These are phyloP conservation scores for Campylomormyrus numenius DNA, from an alignment of 2,113 vertebrate species.

Conservation along the genomic window DNA sequence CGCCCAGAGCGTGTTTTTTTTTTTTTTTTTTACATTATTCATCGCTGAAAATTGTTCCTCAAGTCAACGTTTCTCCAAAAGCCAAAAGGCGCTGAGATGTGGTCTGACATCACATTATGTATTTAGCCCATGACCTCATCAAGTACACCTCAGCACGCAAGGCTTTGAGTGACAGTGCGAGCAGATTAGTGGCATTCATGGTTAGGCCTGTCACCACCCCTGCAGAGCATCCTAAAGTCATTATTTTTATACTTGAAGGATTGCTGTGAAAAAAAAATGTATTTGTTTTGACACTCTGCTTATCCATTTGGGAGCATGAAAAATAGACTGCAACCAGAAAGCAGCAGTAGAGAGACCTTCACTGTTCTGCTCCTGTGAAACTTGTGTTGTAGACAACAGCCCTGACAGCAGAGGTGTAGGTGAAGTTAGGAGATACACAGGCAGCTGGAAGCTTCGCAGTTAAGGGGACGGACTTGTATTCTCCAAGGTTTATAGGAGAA, in stretches of 20 bases:
- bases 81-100: not conserved
- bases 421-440: not conserved
- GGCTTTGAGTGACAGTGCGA: not conserved
- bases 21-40: not conserved
- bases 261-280: not conserved
- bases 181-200: not conserved
- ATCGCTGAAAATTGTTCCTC: not conserved
- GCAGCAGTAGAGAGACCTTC: not conserved
- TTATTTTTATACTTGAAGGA: not conserved
- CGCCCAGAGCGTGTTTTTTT: not conserved
- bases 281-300: not conserved
- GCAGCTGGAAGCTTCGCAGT: not conserved
- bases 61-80: not conserved
- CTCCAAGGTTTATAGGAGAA: not conserved
- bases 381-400: not conserved
- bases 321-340: not conserved
- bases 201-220: not conserved
- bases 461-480: not conserved
- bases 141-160: not conserved
- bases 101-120: not conserved
- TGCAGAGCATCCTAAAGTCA: not conserved
- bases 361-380: not conserved
- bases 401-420: not conserved
- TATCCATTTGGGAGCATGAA: not conserved
- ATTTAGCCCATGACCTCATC: not conserved